A percentile compares a stretch with the other conserved stretches of the same genome.
Conservation (phyloP, 2,888 invertebrate species). For the Polydrusus cervinus region DNA sequence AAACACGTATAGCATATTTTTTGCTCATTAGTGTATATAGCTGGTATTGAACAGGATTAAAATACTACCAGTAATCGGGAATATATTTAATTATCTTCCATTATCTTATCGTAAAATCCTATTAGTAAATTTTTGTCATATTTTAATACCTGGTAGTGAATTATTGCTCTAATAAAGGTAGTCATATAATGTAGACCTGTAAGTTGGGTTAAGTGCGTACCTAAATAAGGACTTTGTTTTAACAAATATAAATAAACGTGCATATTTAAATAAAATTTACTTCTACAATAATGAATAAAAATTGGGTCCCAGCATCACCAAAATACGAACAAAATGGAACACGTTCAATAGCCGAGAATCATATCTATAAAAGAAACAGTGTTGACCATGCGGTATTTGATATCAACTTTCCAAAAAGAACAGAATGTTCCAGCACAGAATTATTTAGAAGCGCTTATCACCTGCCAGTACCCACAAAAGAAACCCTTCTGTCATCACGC, state of each 20-base stretch:
- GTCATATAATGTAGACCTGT: too few relatives aligned
- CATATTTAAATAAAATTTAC: background rate
- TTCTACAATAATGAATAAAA: background rate
- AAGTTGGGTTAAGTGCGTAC: background rate
- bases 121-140: background rate
- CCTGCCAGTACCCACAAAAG: conserved; percentile 50
- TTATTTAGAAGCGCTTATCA: conserved; percentile 46
- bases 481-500: conserved; percentile 57
- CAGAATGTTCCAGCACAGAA: conserved; percentile 5
- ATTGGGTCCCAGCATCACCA: background rate
- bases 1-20: too few relatives aligned
- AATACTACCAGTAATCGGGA: background rate
- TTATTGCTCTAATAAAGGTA: background rate
- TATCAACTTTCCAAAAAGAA: background rate
- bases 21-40: background rate
- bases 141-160: background rate
- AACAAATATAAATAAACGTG: too few relatives aligned
- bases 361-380: background rate
- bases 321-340: background rate
- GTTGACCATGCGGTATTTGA: background rate
- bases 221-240: background rate
- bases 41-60: background rate
- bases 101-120: conserved; percentile 12
- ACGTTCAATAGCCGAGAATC: background rate
- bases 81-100: background rate